Conservation (phyloP, 2,888 invertebrate species). For the Neoascia interrupta region DNA sequence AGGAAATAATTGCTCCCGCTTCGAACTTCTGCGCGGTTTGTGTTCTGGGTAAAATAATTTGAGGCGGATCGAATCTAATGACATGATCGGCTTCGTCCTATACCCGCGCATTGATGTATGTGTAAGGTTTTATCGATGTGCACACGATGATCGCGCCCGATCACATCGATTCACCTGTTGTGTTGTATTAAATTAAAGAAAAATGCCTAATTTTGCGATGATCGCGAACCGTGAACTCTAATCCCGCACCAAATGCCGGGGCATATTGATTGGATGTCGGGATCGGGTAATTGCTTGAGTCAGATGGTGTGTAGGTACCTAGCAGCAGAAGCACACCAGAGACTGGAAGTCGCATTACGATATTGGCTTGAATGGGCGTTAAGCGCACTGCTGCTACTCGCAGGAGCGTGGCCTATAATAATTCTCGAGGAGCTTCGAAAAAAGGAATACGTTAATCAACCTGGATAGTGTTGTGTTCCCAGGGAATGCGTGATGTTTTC, state of each 20-base stretch:
- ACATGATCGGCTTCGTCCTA: conserved; percentile 55
- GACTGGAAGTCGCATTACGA: conserved; percentile 64
- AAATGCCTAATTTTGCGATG: conserved; percentile 68
- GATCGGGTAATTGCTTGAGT: conserved; percentile 64
- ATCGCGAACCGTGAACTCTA: conserved; percentile 69
- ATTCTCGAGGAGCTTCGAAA: conserved; percentile 45
- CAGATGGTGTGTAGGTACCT: conserved; percentile 54
- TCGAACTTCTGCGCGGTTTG: not conserved
- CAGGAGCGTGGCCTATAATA: conserved; percentile 61
- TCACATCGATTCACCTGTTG: conserved; percentile 64
- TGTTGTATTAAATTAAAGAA: conserved; percentile 63
- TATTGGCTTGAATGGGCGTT: conserved; percentile 68
- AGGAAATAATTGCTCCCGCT: conserved; percentile 67
- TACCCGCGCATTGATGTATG: conserved; percentile 23
- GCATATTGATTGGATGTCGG: conserved; percentile 69
- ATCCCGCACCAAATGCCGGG: conserved; percentile 64
- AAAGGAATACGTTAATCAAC: conserved; percentile 65
- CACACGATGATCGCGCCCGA: conserved; percentile 32
- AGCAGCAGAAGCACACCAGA: conserved; percentile 43
- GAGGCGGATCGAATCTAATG: conserved; percentile 65
- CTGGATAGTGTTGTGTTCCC: conserved; percentile 45
- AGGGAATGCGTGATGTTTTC: conserved; percentile 2
- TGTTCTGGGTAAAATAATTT: conserved; percentile 58
- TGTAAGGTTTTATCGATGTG: conserved; percentile 48
- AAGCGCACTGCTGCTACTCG: conserved; percentile 63